Evolutionary conservation across 2,797 vertebrate genomes (phyloP), one percentile per base, ranked within the genome.

Genomic region (Melanogrammus aeglefinus): DNA sequence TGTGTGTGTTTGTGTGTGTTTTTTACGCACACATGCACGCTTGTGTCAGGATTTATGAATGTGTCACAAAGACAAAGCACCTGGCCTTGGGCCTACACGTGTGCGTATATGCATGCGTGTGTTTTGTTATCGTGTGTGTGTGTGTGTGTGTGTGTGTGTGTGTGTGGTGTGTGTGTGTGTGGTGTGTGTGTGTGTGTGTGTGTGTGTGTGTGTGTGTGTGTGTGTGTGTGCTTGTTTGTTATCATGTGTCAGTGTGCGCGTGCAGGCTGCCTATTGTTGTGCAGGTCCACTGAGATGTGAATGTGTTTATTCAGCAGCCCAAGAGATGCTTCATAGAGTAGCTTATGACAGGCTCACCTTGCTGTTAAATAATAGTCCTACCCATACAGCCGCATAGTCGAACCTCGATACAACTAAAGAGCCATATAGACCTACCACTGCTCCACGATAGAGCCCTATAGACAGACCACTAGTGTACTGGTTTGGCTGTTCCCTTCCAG

Each of bases 181-280:
- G 6, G 35, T 35, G 71, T 72, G 71, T 72, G 27, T 72, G 2
- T 33, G 31, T 73, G 0, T 44, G 12, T 44, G 36, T 38, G 36
- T 6, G 5, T 8, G 2, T 33, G 31, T 73, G 0, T 44, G 12
- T 44, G 36, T 38, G 36, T 6, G 5, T 8, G 1, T 33, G 35
- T 35, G 71, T 72, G 71, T 72, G 27, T 72, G n/a, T 33, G 71
- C 33, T 16, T 73, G 35, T 73, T 14, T 36, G 33, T 73, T 33
- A 12, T 44, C 41, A 38, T 14, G 38, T 73, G 33, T 36, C 33
- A 8, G 31, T 36, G 31, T 76, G 81, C 80, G 38, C 74, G 70
- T 39, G 78, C 72, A 44, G 35, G 70, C 79, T 44, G 70, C 81
- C 77, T 3, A 47, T 47, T 47, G 44, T 47, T 47, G 44, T 47